phyloP scores from a whole-genome alignment of 2,888 invertebrate species.

The Seira ritae region DNA sequence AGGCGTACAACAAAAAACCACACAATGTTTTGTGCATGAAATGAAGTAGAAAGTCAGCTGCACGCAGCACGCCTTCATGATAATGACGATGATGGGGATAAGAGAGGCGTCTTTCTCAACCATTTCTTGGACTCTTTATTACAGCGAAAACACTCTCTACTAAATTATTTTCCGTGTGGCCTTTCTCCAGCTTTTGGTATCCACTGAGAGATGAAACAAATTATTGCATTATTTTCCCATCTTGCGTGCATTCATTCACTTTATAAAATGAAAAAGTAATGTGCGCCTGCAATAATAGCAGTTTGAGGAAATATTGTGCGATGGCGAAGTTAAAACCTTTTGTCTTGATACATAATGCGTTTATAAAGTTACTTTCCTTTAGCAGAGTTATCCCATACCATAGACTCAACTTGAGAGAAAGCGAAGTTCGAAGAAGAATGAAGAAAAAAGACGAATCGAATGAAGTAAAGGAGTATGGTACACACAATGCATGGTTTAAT shows the following conservation, averaged over 20 bases:
- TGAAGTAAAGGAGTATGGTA: no score
- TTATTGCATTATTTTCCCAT: conserved; percentile 16
- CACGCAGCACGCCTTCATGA: conserved; percentile 14
- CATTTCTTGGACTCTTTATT: conserved; percentile 14
- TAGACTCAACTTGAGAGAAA: no score
- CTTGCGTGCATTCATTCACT: conserved; percentile 16
- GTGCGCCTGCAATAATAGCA: conserved; percentile 6
- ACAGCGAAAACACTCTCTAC: background rate
- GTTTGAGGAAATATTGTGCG: background rate
- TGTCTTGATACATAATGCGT: conserved; percentile 8
- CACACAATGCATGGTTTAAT: no score
- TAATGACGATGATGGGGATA: conserved; percentile 14
- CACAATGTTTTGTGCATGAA: conserved; percentile 3
- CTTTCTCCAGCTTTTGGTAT: conserved; percentile 3
- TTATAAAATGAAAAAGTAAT: conserved; percentile 16
- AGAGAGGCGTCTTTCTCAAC: conserved; percentile 14
- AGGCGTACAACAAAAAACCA: no score
- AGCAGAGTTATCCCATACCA: no score
- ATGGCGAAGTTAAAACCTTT: background rate
- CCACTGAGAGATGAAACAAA: conserved; percentile 14
- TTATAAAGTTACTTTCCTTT: background rate
- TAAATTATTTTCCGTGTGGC: conserved; percentile 13
- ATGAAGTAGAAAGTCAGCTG: conserved; percentile 16
- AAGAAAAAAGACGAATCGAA: no score
- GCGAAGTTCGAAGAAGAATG: no score